phyloP scores from a whole-genome alignment of 30 jellyfish, hydroid and myxozoan genomes.

The Sanderia malayensis region DNA sequence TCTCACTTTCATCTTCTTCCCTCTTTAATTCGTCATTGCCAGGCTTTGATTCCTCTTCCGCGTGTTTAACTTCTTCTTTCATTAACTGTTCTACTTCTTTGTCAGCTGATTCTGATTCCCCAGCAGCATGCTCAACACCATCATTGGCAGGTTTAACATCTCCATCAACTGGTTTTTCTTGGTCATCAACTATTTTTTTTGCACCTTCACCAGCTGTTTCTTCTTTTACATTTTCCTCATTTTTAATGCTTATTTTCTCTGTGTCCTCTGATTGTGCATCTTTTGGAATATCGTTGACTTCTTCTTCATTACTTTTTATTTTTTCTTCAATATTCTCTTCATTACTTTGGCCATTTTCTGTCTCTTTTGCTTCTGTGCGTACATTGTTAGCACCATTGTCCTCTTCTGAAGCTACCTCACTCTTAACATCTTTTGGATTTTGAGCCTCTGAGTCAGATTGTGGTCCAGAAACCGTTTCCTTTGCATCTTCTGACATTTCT shows the following conservation, averaged over 20 bases:
- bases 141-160: neutral
- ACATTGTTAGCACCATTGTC: neutral
- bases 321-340: conserved; percentile 8
- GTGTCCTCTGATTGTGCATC: no score
- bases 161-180: neutral
- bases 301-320: neutral
- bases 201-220: neutral
- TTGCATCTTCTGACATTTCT: neutral
- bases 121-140: neutral
- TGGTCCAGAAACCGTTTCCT: no score
- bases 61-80: neutral
- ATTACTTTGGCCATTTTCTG: neutral
- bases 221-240: neutral
- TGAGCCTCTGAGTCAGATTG: no score
- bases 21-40: conserved; percentile 1
- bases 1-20: neutral
- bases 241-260: no score
- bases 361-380: conserved; percentile 2
- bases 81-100: neutral
- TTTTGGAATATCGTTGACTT: no score
- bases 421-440: no score
- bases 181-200: neutral
- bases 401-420: neutral
- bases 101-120: neutral
- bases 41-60: conserved; percentile 10